Evolutionary conservation across 1,140 invertebrate species (phyloP).

Genomic region (Penaeus chinensis): DNA sequence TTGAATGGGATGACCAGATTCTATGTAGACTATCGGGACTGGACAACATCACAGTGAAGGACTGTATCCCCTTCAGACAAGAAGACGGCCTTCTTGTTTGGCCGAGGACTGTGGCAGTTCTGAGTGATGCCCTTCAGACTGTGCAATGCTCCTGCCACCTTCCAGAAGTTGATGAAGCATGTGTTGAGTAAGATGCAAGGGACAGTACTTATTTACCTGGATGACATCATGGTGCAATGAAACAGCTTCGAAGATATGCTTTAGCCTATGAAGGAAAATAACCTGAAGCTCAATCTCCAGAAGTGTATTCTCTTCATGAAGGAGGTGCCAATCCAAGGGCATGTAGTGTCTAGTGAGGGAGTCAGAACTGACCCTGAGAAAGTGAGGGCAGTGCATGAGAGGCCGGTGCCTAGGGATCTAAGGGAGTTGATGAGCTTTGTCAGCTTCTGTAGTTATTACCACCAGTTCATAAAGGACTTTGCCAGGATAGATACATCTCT

Average conservation of each 20-base stretch:
- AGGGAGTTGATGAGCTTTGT: no score
- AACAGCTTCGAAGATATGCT: background rate
- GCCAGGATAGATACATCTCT: no score
- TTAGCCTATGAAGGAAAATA: background rate
- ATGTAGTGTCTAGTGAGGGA: no score
- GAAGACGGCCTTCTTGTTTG: constrained; percentile 2
- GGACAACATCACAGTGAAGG: background rate
- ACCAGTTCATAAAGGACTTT: no score
- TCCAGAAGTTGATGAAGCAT: background rate
- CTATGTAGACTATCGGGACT: background rate
- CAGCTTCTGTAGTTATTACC: no score
- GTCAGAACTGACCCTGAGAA: no score
- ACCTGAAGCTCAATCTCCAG: no score
- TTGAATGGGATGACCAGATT: background rate
- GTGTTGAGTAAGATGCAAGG: constrained; percentile 2
- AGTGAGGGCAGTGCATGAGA: no score
- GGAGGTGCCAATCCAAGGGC: no score
- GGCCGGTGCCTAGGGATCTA: no score
- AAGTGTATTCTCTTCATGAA: no score
- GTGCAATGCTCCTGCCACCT: constrained; percentile 3
- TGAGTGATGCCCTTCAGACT: background rate
- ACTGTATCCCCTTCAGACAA: background rate
- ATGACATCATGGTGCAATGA: background rate
- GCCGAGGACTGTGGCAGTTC: constrained; percentile 9
- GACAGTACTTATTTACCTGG: constrained; percentile 3